Base-by-base conservation (phyloP, 2,113 vertebrate species). In the Cyanoderma ruficeps region DNA sequence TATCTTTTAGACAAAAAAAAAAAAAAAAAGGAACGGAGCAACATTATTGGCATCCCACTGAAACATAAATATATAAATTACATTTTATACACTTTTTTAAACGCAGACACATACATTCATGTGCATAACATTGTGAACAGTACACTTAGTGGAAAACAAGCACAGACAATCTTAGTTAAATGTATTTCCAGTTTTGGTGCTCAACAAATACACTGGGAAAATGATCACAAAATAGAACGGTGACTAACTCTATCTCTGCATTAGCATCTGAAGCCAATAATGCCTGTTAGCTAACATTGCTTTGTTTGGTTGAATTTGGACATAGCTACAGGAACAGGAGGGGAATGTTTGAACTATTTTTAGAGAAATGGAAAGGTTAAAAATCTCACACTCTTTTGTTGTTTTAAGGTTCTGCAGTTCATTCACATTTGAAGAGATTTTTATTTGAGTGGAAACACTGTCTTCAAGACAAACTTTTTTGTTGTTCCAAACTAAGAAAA, bases 31-130 rank as follows among this genome's bases (percentile, higher is more conserved):
- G 74, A 91, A 94, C 64, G 37, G 93, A 97, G 96, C 95, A 91
- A 97, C 74, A 93, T 96, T 80, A 96, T 86, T 90, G 69, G 92
- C 87, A 94, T 96, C 94, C 96, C 96, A 95, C 83, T 46, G 94
- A 96, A 96, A 97, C 95, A 97, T 96, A 97, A 97, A 97, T 94
- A 97, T 96, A 96, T 94, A 96, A 97, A 97, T 96, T 96, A 96
- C 95, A 96, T 82, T 96, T 97, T 95, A 93, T 95, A 97, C 97
- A 97, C 80, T 94, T 94, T 79, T 90, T 97, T 92, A 93, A 97
- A 98, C 94, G 91, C 96, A 97, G 96, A 97, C 94, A 97, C 95
- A 96, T 96, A 96, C 85, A 95, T 96, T 95, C 96, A 94, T 96
- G 90, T 96, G 96, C 96, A 95, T 97, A 96, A 97, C 77, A 94